Evolutionary conservation across 2,888 invertebrate species (phyloP), one percentile per base, ranked within the genome.

Genomic region (Druceiella hillmani): DNA sequence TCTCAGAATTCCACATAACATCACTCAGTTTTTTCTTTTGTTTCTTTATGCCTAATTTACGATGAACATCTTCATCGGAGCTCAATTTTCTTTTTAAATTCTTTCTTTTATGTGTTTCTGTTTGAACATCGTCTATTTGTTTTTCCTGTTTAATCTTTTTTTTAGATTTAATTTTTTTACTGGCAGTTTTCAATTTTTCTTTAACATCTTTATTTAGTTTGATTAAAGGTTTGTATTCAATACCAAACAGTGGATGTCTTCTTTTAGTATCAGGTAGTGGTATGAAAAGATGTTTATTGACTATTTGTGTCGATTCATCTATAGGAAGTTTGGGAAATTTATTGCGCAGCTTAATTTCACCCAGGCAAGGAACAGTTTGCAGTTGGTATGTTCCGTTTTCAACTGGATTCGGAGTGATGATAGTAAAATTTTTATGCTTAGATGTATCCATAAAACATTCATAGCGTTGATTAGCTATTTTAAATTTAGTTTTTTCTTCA

Each of bases 181-280:
- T n/a, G n/a, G n/a, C n/a, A n/a, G n/a, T n/a, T n/a, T n/a, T n/a
- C n/a, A n/a, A n/a, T n/a, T n/a, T n/a, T n/a, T n/a, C n/a, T n/a
- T n/a, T n/a, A n/a, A n/a, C n/a, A n/a, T n/a, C n/a, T n/a, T n/a
- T n/a, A n/a, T n/a, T n/a, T n/a, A 65, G 38, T 49, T 62, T 61
- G 3, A 63, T 53, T 5, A 57, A 55, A 41, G 56, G 60, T 43
- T 61, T 62, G 47, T 64, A 68, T 47, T 64, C 48, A 2, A 54
- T 44, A 2, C 67, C 67, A 50, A 68, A 65, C 2, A 68, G 53
- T 4, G 67, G 68, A 50, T 68, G 68, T 1, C 67, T 58, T 40
- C 57, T 58, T 50, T 66, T 66, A 5, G 64, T 66, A 22, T 62
- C 62, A 2, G 67, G 67, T 25, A 67, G 46, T 9, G 64, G 62